Base-by-base conservation (phyloP, 2,797 vertebrate species). In the Sebastes kiyomatsui region DNA sequence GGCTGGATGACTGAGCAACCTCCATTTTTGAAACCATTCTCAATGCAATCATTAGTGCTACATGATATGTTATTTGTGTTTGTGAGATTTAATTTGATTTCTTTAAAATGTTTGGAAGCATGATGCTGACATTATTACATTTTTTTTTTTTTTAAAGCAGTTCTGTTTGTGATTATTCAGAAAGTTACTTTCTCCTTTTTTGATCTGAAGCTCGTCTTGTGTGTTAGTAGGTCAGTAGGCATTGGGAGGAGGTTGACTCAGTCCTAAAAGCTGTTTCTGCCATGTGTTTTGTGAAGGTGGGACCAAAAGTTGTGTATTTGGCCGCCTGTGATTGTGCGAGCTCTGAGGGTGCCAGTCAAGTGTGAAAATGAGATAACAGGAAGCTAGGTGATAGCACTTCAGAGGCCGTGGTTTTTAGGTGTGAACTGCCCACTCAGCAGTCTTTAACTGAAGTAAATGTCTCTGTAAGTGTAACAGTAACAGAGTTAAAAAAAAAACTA, bases 321-420 rank as follows among this genome's bases (percentile, higher is more conserved):
- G 80, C 83, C 62, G 27, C 85, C 89, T 88, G 83, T 75, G 82
- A 77, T 67, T 68, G 71, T 72, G 81, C 62, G 74, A 83, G 72
- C 75, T 42, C 11, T 20, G 73, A 70, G 58, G 86, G 76, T 80
- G 89, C 25, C 81, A 81, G 77, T 84, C 69, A 52, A 75, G 83
- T 79, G 92, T 93, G 93, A 93, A 88, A 93, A 87, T 73, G 79
- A 87, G 82, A 78, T 58, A 65, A 78, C 88, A 93, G 92, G 92
- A 94, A 92, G 81, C 80, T 14, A 84, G 77, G 89, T 83, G 91
- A 74, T 83, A 64, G 75, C 80, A 76, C 84, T 77, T 90, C 72
- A 83, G 35, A 75, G 83, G 79, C 61, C 67, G 22, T 18, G 65
- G 67, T 27, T 72, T 72, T 7, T 13, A 69, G 84, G 91, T 83